These are phyloP conservation scores for Danaus chrysippus DNA, from an alignment of 2,888 invertebrate species.

Conservation along the genomic window DNA sequence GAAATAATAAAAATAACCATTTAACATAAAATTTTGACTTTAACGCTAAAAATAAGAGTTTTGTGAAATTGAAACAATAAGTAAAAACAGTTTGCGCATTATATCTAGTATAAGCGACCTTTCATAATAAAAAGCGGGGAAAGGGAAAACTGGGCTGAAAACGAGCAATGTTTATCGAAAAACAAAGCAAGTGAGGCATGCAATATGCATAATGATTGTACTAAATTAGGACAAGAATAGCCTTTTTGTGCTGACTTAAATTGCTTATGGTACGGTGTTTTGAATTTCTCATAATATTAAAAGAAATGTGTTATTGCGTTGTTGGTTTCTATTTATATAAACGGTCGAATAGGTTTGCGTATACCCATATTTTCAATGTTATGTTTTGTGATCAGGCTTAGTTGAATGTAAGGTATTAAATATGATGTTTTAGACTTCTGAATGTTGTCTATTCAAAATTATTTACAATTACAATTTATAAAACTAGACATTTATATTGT, in stretches of 20 bases:
- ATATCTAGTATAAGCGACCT: slow-evolving; percentile 60
- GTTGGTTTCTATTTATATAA: slow-evolving; percentile 24
- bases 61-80: no score
- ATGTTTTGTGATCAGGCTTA: no score
- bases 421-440: no score
- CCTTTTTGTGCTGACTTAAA: slow-evolving; percentile 59
- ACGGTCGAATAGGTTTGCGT: slow-evolving; percentile 20
- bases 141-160: slow-evolving; percentile 56
- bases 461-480: no score
- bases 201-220: slow-evolving; percentile 75
- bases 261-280: slow-evolving; percentile 63
- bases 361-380: slow-evolving; percentile 10
- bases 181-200: slow-evolving; percentile 65
- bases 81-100: slow-evolving; percentile 46
- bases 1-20: no score
- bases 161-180: slow-evolving; percentile 67
- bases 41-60: no score
- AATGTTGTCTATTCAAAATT: no score
- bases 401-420: no score
- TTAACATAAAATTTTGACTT: no score
- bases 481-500: no score
- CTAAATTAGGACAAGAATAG: slow-evolving; percentile 65
- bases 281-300: slow-evolving; percentile 39
- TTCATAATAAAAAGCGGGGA: slow-evolving; percentile 68
- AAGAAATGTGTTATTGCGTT: slow-evolving; percentile 27